These are phyloP conservation scores for Diorhabda sublineata DNA, from an alignment of 1,140 invertebrate genomes.

Conservation along the genomic window DNA sequence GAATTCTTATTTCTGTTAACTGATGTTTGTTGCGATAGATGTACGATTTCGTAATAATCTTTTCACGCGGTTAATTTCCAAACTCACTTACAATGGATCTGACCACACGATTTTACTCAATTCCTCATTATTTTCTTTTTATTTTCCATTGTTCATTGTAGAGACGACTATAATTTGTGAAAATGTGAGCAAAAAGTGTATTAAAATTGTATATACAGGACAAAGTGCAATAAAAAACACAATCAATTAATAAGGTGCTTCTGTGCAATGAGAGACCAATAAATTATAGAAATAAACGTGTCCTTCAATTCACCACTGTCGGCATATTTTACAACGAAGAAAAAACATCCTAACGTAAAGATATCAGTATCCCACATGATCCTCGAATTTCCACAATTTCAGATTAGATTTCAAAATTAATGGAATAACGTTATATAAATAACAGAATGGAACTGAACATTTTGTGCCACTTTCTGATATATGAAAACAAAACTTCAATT, in stretches of 20 bases:
- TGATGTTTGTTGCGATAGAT: too few species aligned
- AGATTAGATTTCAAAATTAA: neutral
- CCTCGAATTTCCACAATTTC: neutral
- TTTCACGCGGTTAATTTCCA: too few species aligned
- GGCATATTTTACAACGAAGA: neutral
- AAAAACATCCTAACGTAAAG: neutral
- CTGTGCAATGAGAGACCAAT: constrained; percentile 20
- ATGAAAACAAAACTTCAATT: too few species aligned
- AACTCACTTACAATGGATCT: too few species aligned
- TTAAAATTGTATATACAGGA: neutral
- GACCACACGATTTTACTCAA: too few species aligned
- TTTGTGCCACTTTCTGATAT: too few species aligned
- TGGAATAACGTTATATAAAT: too few species aligned
- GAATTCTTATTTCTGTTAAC: too few species aligned
- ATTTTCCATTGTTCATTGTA: too few species aligned
- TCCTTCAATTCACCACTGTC: constrained; percentile 11
- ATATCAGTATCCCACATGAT: neutral
- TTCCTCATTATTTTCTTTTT: too few species aligned
- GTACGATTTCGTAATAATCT: too few species aligned
- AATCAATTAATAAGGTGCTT: constrained; percentile 8
- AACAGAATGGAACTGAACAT: too few species aligned
- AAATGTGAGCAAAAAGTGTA: neutral
- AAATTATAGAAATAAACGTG: constrained; percentile 17
- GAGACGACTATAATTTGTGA: neutral
- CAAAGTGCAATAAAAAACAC: neutral